Base-by-base conservation (phyloP, 2,113 vertebrate species). In the Daubentonia madagascariensis region DNA sequence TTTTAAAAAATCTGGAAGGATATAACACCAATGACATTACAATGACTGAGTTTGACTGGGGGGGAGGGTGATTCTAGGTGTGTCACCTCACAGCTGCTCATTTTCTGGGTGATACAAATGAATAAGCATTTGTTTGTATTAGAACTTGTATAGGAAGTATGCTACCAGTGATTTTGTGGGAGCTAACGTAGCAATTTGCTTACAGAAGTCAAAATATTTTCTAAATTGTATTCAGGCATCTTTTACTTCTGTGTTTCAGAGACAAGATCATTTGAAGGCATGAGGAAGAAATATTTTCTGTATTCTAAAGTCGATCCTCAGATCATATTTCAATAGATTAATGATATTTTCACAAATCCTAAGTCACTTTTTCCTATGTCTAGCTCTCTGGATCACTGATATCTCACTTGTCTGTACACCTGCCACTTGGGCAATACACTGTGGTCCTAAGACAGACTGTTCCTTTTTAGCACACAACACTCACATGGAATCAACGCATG, bases 1-100 rank as follows among this genome's bases (percentile, higher is more conserved):
- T 97, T 98, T 96, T 97, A 95, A 93, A 97, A 93, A 83, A 85
- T 91, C 76, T 94, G 87, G 93, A 97, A 96, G 86, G 94, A 87
- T 40, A 63, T 59, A 94, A 57, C 94, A 96, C 96, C 37, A 94
- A 50, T 96, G 94, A 65, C 81, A 96, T 80, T 97, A 98, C 63
- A 93, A 67, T 95, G 40, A 68, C 81, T 97, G 2, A 97, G 83
- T 78, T 6, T 96, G 95, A 95, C 0, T 73, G 86, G 73, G 73
- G 90, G 54, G 54, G 54, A 48, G 54, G 54, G 59, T 96, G 73
- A 83, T 91, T 96, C 85, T 98, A 92, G 78, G 40, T 94, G 68
- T 97, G 78, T 92, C 81, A 91, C 80, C 45, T 91, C 48, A 25
- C 96, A 89, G 59, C 83, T 45, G 37, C 89, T 97, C 48, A 81